Base-by-base conservation (phyloP, 2,888 invertebrate species). In the Urechis unicinctus region DNA sequence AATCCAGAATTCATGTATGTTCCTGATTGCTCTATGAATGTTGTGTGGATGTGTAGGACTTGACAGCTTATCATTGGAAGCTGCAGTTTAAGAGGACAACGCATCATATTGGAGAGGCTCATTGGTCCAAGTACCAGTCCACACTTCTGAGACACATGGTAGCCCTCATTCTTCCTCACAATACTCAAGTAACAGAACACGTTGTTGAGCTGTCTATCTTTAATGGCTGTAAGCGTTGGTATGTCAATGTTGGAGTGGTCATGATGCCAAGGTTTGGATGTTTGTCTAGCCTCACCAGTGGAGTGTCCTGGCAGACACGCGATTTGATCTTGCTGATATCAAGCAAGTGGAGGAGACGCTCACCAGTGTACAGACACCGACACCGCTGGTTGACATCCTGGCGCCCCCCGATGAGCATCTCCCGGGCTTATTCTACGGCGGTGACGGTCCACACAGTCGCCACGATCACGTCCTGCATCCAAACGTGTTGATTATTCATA, bases 381-480 rank as follows among this genome's bases (percentile, higher is more conserved):
- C 46, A 2, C 49, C 31, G 25, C 29, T 54, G 41, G 36, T 29
- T 36, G 54, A 54, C 24, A 54, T 54, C 49, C 31, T 54, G 13
- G 54, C 41, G n/a, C 26, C 42, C 21, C 61, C 66, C 22, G 49
- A 25, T 25, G 24, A 54, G 21, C 66, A 65, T 49, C 53, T 67
- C 2, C 60, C 61, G 17, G 73, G 72, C 0, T 69, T 69, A 61
- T 68, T 70, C 3, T 72, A 72, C 58, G 72, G 73, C 17, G 72
- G 72, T 0, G 68, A 69, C 28, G 58, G 69, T 25, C 73, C 73
- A 4, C 72, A 72, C 59, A 70, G 66, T 54, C 62, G 63, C 29
- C 61, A 64, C 44, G 72, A 73, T 55, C 72, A 73, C 58, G 61
- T 71, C 1, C 50, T 58, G 13, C 68, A 72, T 53, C 71, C 74